A percentile compares a stretch with the other conserved stretches of the same genome.
Evolutionary conservation across 2,797 vertebrate genomes (phyloP).

Genomic region (Lates japonicus): DNA sequence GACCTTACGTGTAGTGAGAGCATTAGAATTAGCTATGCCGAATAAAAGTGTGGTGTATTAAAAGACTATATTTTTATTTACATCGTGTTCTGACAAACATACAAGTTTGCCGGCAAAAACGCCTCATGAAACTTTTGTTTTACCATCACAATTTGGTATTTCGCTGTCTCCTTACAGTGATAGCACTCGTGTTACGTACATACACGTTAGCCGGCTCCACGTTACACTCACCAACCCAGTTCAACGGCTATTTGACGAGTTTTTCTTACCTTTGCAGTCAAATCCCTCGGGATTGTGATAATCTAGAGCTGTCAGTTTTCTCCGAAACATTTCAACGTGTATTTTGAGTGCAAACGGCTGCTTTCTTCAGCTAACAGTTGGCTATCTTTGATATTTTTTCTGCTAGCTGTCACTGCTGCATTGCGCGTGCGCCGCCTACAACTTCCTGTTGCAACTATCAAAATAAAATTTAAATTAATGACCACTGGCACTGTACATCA

Average conservation of each 20-base stretch:
- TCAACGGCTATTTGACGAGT: rapidly evolving
- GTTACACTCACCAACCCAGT: not conserved
- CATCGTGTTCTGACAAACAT: rapidly evolving
- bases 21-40: not conserved
- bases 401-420: not conserved
- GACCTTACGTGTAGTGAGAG: not conserved
- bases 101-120: rapidly evolving
- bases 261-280: slow-evolving; percentile 90
- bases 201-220: slow-evolving; percentile 42
- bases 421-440: slow-evolving; percentile 49
- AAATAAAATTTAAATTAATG: slow-evolving; percentile 33
- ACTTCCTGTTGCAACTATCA: slow-evolving; percentile 35
- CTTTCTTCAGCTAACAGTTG: not conserved
- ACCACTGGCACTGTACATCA: not conserved
- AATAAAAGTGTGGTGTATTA: rapidly evolving
- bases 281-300: slow-evolving; percentile 94
- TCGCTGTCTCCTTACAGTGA: not conserved
- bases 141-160: not conserved
- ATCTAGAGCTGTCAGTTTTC: slow-evolving; percentile 94
- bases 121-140: rapidly evolving
- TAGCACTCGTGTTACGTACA: not conserved
- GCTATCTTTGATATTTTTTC: not conserved
- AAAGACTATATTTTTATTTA: not conserved
- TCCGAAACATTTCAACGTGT: slow-evolving; percentile 89
- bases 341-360: not conserved